A percentile compares a stretch with the other conserved stretches of the same genome.
These are phyloP conservation scores for Blomia tropicalis DNA, from an alignment of 2,888 invertebrate species.

Conservation along the genomic window DNA sequence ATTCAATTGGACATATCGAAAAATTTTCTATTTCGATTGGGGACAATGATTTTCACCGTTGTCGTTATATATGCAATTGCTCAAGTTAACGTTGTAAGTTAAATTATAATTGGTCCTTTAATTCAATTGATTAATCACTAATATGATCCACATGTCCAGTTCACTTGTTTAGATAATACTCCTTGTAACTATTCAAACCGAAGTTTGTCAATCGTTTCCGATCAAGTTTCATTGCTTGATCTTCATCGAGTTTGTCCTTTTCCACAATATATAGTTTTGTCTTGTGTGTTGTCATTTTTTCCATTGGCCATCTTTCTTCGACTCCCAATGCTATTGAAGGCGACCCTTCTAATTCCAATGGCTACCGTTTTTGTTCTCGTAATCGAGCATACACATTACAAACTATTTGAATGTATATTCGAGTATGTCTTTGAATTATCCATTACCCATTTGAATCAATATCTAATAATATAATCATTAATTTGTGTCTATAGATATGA, in stretches of 20 bases:
- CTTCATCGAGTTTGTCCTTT: slow-evolving; percentile 64
- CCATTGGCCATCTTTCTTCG: slow-evolving; percentile 67
- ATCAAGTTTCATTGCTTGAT: slow-evolving; percentile 29
- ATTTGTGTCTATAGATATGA: slow-evolving; percentile 39
- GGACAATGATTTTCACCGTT: slow-evolving; percentile 70
- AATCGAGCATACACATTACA: slow-evolving; percentile 61
- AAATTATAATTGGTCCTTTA: neutral
- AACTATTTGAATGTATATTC: slow-evolving; percentile 58
- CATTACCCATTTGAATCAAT: slow-evolving; percentile 40
- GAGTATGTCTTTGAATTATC: slow-evolving; percentile 31
- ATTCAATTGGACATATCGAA: slow-evolving; percentile 71
- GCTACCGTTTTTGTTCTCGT: slow-evolving; percentile 60
- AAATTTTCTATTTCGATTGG: slow-evolving; percentile 61
- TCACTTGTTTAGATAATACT: slow-evolving; percentile 29
- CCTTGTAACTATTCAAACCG: slow-evolving; percentile 23
- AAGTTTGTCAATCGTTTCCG: neutral
- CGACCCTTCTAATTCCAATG: slow-evolving; percentile 57
- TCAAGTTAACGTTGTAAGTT: slow-evolving; percentile 78
- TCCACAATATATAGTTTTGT: slow-evolving; percentile 70
- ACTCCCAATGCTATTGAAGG: slow-evolving; percentile 65
- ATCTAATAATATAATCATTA: neutral
- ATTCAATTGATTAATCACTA: neutral
- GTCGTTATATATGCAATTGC: slow-evolving; percentile 71
- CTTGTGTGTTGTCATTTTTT: slow-evolving; percentile 65
- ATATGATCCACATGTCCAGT: slow-evolving; percentile 18